These are phyloP conservation scores for Cecidostiba fungosa DNA, from an alignment of 2,888 invertebrate genomes.

Conservation along the genomic window DNA sequence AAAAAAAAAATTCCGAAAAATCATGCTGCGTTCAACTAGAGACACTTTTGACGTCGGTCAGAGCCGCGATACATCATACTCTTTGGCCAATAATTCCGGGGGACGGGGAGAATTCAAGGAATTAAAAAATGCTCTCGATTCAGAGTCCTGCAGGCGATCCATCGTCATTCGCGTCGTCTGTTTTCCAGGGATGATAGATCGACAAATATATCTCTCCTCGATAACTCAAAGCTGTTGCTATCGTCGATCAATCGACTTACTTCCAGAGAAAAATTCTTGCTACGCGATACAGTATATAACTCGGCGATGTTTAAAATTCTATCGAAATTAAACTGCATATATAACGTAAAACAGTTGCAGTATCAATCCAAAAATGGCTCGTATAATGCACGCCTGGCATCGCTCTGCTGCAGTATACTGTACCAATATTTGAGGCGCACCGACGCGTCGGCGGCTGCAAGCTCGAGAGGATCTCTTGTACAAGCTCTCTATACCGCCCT, in stretches of 20 bases:
- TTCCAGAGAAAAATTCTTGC: not conserved
- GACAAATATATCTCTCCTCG: constrained; percentile 15
- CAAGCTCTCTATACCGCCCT: not conserved
- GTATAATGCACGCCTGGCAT: not conserved
- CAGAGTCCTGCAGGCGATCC: constrained; percentile 34
- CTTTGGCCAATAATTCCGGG: constrained; percentile 29
- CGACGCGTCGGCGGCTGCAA: not conserved
- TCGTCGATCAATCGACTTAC: constrained; percentile 44
- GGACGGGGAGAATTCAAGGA: constrained; percentile 10
- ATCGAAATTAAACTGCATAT: not conserved
- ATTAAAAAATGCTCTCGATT: constrained; percentile 43
- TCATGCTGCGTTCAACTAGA: not conserved
- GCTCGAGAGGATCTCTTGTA: constrained; percentile 23
- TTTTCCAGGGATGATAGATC: constrained; percentile 47
- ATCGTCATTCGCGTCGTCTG: constrained; percentile 18
- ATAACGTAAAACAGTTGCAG: not conserved
- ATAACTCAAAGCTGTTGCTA: constrained; percentile 18
- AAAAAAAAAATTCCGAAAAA: too few species aligned
- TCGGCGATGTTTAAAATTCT: not conserved
- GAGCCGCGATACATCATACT: constrained; percentile 29
- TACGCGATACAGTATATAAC: not conserved
- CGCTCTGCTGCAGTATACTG: constrained; percentile 29
- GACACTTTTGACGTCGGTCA: not conserved
- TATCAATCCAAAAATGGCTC: constrained; percentile 10
- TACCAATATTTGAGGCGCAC: constrained; percentile 45